Base-by-base conservation (phyloP, 64 coral and sea anemone species). In the Porites lutea region DNA sequence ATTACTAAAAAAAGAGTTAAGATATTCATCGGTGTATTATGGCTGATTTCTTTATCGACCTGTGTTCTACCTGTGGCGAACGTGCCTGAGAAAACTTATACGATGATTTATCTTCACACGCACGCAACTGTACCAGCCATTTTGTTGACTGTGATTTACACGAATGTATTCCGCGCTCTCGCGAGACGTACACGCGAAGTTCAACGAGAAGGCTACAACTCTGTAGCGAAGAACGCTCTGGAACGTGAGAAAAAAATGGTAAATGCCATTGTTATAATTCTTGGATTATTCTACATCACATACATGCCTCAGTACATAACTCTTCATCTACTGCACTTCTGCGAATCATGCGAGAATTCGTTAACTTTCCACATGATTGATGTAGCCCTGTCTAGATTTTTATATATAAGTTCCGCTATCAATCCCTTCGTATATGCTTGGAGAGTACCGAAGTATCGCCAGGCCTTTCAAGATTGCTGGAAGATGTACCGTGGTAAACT, bases 351-450 rank as follows among this genome's bases (percentile, higher is more conserved):
- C 14, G 21, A 81, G 47, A 13, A 45, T 13, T 81, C 78, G 0
- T 44, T 64, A 22, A 81, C 78, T 81, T 81, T 81, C 57, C 78
- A 81, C 78, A 59, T 62, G 78, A 81, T 81, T 81, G 78, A 81
- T 15, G 78, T 81, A 0, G 78, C 78, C 5, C 15, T 81, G 21
- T 81, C 78, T 18, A 21, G 78, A 18, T 60, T 81, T 81, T 81
- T 81, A 58, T 81, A 2, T 13, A 59, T 81, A 19, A 81, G 19
- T 59, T 81, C 78, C 14, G 78, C 78, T 0, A 81, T 81, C 10
- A 81, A 81, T 23, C 78, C 78, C 5, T 81, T 81, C 46, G 57
- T 81, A 8, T 81, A 81, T 21, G 55, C 78, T 59, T 81, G 78
- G 78, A 61, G 78, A 44, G 78, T 81, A 45, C 78, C 78, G 1